Evolutionary conservation across 2,888 invertebrate genomes (phyloP), one percentile per base, ranked within the genome.

Genomic region (Andrena praecox): DNA sequence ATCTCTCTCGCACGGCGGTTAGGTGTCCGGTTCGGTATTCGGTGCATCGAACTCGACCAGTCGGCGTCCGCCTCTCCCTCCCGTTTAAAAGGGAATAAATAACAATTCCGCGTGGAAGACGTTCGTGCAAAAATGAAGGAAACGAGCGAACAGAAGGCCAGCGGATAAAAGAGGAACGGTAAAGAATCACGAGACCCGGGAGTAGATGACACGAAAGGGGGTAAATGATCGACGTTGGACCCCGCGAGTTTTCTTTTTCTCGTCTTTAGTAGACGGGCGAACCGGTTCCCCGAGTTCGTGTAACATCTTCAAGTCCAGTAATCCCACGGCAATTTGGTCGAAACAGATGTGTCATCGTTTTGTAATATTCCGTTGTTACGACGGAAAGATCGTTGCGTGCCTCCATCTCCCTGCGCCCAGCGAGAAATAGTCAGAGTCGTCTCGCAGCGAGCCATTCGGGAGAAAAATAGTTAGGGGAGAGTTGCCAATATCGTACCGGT

Each of bases 261-360:
- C 62, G 63, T 73, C 48, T 66, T 74, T 31, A 20, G 67, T 68
- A 68, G 60, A 29, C 50, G 33, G 48, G 29, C 35, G 54, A 87
- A 88, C 88, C 88, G 88, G 88, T 88, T 88, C 69, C 64, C 31
- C 82, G 35, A 67, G 84, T 77, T 87, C 88, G 88, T 85, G 86
- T 86, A 87, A 86, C 86, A 80, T 87, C 88, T 82, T 87, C 78
- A 35, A 84, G 84, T 70, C 66, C 85, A 59, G 77, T 88, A 88
- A 88, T 88, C 88, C 88, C 88, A 88, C 88, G 88, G 88, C 84
- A 88, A 88, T 88, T 88, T 85, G 82, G 81, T 70, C 62, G 76
- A 72, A 80, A 88, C 86, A 86, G 87, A 87, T 88, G 87, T 85
- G 87, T 87, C 85, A 85, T 78, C 85, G 77, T 87, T 84, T 81